phyloP scores from a whole-genome alignment of 2,797 vertebrate genomes.

The Danio albolineatus region DNA sequence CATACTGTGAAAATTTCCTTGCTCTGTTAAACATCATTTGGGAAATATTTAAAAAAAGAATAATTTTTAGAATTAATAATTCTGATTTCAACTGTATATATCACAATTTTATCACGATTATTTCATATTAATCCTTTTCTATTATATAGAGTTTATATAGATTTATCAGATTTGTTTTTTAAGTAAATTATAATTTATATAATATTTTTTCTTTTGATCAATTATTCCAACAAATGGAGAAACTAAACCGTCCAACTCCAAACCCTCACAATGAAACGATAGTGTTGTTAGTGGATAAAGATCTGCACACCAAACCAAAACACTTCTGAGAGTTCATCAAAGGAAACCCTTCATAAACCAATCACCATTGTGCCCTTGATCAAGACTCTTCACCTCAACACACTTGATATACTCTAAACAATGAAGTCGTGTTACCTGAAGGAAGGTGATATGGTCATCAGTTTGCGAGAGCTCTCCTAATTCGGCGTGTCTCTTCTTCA shows the following conservation, averaged over 20 bases:
- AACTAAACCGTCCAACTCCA: not conserved
- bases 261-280: not conserved
- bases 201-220: not conserved
- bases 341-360: not conserved
- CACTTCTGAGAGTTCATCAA: not conserved
- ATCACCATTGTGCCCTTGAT: not conserved
- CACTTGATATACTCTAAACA: not conserved
- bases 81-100: too few relatives aligned
- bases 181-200: too few relatives aligned
- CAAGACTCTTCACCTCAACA: not conserved
- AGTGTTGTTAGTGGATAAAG: not conserved
- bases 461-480: conserved; percentile 72
- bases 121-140: too few relatives aligned
- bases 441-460: conserved; percentile 77
- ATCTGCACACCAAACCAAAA: not conserved
- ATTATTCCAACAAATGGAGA: not conserved
- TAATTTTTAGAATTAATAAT: too few relatives aligned
- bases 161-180: too few relatives aligned
- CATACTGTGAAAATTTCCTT: too few relatives aligned
- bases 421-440: conserved; percentile 68
- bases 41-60: too few relatives aligned
- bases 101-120: too few relatives aligned
- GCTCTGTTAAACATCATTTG: too few relatives aligned
- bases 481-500: conserved; percentile 74
- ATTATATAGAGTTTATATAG: too few relatives aligned